Conservation (phyloP, 2,888 invertebrate species). For the Mythimna albipuncta region DNA sequence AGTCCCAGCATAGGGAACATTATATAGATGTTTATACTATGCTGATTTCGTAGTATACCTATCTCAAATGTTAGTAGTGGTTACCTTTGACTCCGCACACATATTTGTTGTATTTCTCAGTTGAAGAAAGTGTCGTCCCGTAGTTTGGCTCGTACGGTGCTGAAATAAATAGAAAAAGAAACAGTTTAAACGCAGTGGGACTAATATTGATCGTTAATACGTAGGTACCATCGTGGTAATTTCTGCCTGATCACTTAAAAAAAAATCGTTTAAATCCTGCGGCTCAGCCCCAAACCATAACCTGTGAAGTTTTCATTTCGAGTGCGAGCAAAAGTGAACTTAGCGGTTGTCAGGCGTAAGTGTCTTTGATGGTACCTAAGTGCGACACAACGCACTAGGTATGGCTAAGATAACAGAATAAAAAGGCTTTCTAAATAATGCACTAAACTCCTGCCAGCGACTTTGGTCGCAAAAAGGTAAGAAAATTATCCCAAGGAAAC, state of each 20-base stretch:
- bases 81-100: conserved; percentile 97
- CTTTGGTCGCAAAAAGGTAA: too few species aligned
- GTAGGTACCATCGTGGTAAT: too few species aligned
- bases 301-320: too few species aligned
- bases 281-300: too few species aligned
- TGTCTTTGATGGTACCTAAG: not conserved
- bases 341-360: too few species aligned
- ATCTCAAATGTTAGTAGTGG: too few species aligned
- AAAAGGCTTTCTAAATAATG: not conserved
- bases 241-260: too few species aligned
- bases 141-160: conserved; percentile 86
- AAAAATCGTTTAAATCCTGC: too few species aligned
- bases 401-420: not conserved
- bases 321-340: too few species aligned
- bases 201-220: not conserved
- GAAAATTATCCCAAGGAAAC: too few species aligned
- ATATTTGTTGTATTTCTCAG: conserved; percentile 95
- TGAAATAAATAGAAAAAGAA: conserved; percentile 62
- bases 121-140: conserved; percentile 92
- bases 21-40: not conserved
- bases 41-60: not conserved
- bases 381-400: not conserved
- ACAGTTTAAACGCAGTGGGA: not conserved
- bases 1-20: too few species aligned
- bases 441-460: too few species aligned